Evolutionary conservation across 2,888 invertebrate genomes (phyloP), one percentile per base, ranked within the genome.

Genomic region (Agrotis ipsilon): DNA sequence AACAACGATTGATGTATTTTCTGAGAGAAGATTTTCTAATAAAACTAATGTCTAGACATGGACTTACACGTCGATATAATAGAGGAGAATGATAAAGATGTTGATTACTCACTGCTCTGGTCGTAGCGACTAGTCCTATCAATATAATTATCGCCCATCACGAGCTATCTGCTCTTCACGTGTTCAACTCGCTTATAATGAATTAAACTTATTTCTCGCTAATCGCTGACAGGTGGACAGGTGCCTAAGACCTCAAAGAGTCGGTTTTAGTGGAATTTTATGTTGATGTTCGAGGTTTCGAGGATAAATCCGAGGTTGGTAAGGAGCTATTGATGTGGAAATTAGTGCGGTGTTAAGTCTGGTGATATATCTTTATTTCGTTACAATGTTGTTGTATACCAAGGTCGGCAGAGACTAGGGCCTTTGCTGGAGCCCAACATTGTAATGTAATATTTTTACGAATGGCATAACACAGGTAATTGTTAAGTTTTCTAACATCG

Each of bases 261-360:
- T 49, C 32, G 16, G 46, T 63, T 79, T 79, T 78, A 80, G 82
- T 78, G 72, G 72, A 80, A 73, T 80, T 83, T 83, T 82, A 83
- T 72, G 72, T 58, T 71, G 73, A 77, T 76, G 78, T 61, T 67
- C 63, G 67, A 52, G 60, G 61, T 65, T 75, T 67, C 11, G 59
- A 60, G 71, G 13, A 57, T 61, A 54, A 64, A 66, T 75, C 57
- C 9, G 45, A 49, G 32, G 51, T 39, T 57, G 14, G 51, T 45
- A 45, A 75, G 14, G n/a, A 65, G 61, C 39, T 69, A 72, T 72
- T 68, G 66, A 73, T 71, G 32, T 49, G n/a, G 32, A 59, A 59
- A 78, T 78, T 70, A 70, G 61, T 32, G 45, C 19, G 49, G 39
- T 58, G 45, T 49, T 69, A 76, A 54, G 19, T 24, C 46, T 39